Evolutionary conservation across 2,113 vertebrate species (phyloP).

Genomic region (Pelecanus crispus): DNA sequence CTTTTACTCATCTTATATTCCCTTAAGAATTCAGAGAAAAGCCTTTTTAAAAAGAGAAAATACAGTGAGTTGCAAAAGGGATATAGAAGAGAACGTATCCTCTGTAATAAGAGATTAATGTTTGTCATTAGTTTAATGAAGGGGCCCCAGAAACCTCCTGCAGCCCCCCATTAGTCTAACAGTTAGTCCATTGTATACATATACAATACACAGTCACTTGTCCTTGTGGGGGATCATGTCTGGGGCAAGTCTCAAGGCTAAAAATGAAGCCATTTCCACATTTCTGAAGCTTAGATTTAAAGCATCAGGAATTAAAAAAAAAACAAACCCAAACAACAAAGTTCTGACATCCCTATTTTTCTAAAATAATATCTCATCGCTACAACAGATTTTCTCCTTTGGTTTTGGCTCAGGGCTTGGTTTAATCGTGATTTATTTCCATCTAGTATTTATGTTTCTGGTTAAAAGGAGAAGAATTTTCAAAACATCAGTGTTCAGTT

Average conservation of each 20-base stretch:
- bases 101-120: conserved; percentile 40
- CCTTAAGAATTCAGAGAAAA: neutral
- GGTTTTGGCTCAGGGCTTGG: neutral
- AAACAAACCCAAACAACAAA: neutral
- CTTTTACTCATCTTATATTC: neutral
- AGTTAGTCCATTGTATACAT: conserved; percentile 22
- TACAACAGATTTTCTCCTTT: neutral
- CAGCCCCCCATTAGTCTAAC: conserved; percentile 34
- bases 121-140: conserved; percentile 37
- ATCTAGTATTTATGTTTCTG: neutral
- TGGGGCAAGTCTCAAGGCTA: neutral
- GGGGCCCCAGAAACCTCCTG: conserved; percentile 10
- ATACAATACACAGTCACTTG: neutral
- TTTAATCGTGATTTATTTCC: neutral
- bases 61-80: neutral
- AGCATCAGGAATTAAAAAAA: neutral
- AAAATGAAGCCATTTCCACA: neutral
- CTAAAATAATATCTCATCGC: neutral
- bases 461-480: neutral
- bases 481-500: neutral
- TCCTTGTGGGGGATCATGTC: neutral
- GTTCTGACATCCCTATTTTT: neutral
- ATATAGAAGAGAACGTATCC: neutral
- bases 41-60: neutral
- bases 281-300: neutral